Conservation (phyloP, 1,140 invertebrate species). For the Anastrepha ludens region DNA sequence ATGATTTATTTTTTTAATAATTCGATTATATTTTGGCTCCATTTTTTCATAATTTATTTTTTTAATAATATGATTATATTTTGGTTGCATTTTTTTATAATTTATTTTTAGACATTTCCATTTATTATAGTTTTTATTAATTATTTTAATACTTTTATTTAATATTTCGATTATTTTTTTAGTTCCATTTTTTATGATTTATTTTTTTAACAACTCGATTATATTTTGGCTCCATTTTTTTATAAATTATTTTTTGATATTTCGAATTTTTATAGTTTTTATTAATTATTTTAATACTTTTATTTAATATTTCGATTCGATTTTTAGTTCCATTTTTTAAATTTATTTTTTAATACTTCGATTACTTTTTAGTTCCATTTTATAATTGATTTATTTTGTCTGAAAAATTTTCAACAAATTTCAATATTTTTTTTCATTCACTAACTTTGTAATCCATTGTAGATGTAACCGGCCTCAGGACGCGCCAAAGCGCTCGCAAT, state of each 20-base stretch:
- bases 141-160: too few species aligned
- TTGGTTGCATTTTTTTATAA: too few species aligned
- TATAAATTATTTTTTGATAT: too few species aligned
- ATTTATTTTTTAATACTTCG: not conserved
- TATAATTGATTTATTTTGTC: too few species aligned
- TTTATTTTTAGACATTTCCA: not conserved
- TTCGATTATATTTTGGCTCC: too few species aligned
- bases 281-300: not conserved
- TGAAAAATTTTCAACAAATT: not conserved
- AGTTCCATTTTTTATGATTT: not conserved
- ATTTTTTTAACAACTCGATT: not conserved
- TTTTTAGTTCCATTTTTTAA: not conserved
- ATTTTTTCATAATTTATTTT: too few species aligned
- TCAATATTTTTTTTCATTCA: slow-evolving; percentile 53
- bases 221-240: too few species aligned
- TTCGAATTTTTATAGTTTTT: not conserved
- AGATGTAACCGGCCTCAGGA: slow-evolving; percentile 78
- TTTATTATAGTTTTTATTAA: too few species aligned
- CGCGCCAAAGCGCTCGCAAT: slow-evolving; percentile 76
- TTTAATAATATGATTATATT: too few species aligned
- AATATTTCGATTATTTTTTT: too few species aligned
- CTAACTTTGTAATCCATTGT: slow-evolving; percentile 73
- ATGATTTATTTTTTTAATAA: not conserved
- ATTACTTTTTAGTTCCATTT: not conserved
- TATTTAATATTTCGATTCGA: not conserved